A percentile compares a stretch with the other conserved stretches of the same genome.
Conservation (phyloP, 2,113 vertebrate species). For the Leptobrachium ailaonicum region DNA sequence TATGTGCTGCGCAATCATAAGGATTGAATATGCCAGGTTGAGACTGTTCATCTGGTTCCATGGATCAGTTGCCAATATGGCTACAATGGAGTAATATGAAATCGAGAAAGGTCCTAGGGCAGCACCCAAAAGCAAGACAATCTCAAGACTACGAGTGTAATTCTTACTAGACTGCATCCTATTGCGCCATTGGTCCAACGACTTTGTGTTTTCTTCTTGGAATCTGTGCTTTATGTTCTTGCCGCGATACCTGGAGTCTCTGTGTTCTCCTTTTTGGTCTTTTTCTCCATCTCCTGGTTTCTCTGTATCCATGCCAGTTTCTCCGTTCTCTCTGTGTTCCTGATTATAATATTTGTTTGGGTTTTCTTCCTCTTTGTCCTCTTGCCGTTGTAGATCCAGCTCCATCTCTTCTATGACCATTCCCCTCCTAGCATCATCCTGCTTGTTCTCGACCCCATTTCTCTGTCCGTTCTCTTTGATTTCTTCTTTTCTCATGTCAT, state of each 20-base stretch:
- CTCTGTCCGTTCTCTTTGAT: neutral
- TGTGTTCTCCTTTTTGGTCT: neutral
- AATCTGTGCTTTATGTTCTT: neutral
- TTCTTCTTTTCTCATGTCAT: neutral
- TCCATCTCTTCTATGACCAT: neutral
- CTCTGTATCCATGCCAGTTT: neutral
- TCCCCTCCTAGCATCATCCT: neutral
- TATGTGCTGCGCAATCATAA: conserved; percentile 81
- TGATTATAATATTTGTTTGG: too few species aligned
- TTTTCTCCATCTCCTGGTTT: neutral
- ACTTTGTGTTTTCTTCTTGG: neutral
- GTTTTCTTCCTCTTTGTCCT: neutral
- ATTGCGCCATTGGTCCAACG: neutral
- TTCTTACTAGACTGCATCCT: conserved; percentile 63
- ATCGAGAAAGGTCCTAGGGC: conserved; percentile 79
- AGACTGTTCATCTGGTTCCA: conserved; percentile 66
- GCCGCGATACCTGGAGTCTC: neutral
- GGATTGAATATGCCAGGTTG: conserved; percentile 77
- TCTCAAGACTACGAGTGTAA: conserved; percentile 85
- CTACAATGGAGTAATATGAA: conserved; percentile 87
- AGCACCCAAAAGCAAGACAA: conserved; percentile 74
- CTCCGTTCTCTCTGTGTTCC: neutral
- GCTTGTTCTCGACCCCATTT: neutral
- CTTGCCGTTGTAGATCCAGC: neutral
- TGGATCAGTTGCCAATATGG: conserved; percentile 68